phyloP scores from a whole-genome alignment of 2,113 vertebrate species.

The Cyanoramphus novaezelandiae region DNA sequence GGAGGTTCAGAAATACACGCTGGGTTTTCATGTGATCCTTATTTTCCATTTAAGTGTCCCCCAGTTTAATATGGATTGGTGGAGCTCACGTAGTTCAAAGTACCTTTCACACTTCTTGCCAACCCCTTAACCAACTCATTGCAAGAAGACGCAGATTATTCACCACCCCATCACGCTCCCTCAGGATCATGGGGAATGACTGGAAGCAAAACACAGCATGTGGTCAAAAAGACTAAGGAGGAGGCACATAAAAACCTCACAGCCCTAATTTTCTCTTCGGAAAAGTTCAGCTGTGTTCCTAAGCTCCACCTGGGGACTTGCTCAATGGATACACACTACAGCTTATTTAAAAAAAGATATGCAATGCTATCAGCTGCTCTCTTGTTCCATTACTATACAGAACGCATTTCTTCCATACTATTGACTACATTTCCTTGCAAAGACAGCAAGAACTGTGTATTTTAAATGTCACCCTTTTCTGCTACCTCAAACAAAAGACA shows the following conservation, averaged over 20 bases:
- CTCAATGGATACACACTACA: background rate
- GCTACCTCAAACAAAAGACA: background rate
- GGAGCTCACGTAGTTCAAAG: background rate
- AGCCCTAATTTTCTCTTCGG: background rate
- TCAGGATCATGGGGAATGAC: background rate
- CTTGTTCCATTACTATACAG: background rate
- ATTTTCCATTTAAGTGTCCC: background rate
- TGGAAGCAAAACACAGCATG: background rate
- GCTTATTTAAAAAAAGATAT: background rate
- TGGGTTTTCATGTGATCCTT: background rate
- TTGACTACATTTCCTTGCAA: background rate
- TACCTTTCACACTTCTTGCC: background rate
- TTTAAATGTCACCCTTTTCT: background rate
- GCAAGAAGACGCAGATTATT: background rate
- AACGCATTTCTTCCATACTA: background rate
- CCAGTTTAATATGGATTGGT: rapidly evolving
- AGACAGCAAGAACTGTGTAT: background rate
- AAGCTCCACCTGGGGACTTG: background rate
- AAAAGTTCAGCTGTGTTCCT: background rate
- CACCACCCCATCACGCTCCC: background rate
- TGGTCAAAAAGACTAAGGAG: background rate
- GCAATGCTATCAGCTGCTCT: background rate
- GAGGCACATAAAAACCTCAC: background rate
- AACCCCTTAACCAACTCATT: rapidly evolving
- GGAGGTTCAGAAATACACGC: background rate